Base-by-base conservation (phyloP, 2,113 vertebrate species). In the Martes martes region DNA sequence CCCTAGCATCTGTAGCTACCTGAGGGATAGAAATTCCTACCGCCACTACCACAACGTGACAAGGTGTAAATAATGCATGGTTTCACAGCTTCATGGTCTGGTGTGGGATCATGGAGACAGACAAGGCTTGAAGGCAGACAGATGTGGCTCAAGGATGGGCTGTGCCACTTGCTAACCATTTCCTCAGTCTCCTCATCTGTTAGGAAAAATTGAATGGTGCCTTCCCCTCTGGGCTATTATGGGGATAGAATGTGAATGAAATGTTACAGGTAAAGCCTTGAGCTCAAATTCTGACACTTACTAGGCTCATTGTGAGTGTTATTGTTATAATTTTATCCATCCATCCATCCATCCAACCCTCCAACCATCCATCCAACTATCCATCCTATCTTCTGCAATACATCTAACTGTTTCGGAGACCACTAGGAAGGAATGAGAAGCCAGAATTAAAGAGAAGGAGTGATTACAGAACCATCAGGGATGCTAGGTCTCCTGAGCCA, bases 161-260 rank as follows among this genome's bases (percentile, higher is more conserved):
- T 8, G 9, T 23, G 71, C 18, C 6, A 4, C 11, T 42, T 2
- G 16, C 31, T 8, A 57, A 73, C 74, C 36, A 50, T 2, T 52
- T 74, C 83, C 63, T 95, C 79, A 19, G 91, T 94, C 87, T 97
- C 65, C 61, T 89, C 67, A 55, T 79, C 39, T 73, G 24, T 47
- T 67, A 83, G 73, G 28, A 71, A 79, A 87, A 74, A 85, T 11
- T 14, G 11, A 84, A 45, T 14, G 39, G 31, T 28, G 47, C 0
- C 28, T 82, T 74, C 45, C n/a, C 63, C 15, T 90, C 42, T 7
- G 55, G 36, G 69, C 8, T 81, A 9, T 33, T 57, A 42, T 69
- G 45, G 79, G 61, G 47, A 84, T 0, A 78, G 24, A 93, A 91
- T 52, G 14, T 26, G 82, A 74, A n/a, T 31, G 59, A 83, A 73